Percentiles rank a stretch among this genome's conserved stretches.
phyloP scores from a whole-genome alignment of 1,140 invertebrate species.

The Bombus sylvicola region DNA sequence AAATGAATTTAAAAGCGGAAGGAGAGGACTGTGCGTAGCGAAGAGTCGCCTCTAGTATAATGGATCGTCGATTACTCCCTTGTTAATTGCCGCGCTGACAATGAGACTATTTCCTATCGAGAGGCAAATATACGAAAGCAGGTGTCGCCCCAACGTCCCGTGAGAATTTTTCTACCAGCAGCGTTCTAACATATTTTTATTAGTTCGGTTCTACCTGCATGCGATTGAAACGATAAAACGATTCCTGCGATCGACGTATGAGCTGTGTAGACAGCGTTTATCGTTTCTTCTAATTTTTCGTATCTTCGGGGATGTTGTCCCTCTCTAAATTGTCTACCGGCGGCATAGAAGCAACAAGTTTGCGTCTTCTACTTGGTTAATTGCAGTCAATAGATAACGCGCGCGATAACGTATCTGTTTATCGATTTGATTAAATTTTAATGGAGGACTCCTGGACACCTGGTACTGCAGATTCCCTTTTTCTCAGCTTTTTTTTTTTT shows the following conservation, averaged over 20 bases:
- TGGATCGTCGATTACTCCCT: slow-evolving; percentile 59
- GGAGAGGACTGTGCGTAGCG: slow-evolving; percentile 16
- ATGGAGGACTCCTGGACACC: not conserved
- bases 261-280: not conserved
- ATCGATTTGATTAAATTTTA: slow-evolving; percentile 34
- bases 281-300: too few relatives aligned
- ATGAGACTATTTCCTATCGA: slow-evolving; percentile 33
- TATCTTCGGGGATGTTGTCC: not conserved
- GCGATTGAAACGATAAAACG: slow-evolving; percentile 8
- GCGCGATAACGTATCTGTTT: slow-evolving; percentile 22
- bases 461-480: not conserved
- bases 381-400: not conserved
- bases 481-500: not conserved
- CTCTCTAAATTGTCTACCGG: not conserved
- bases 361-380: not conserved
- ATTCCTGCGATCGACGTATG: not conserved
- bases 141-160: slow-evolving; percentile 18
- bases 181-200: not conserved
- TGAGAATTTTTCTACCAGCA: slow-evolving; percentile 37
- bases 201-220: slow-evolving; percentile 30
- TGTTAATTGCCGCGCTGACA: slow-evolving; percentile 58
- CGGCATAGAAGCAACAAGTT: not conserved
- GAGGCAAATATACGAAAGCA: slow-evolving; percentile 42
- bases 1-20: slow-evolving; percentile 48
- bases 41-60: slow-evolving; percentile 45